A percentile compares a stretch with the other conserved stretches of the same genome.
Evolutionary conservation across 2,797 vertebrate genomes (phyloP).

Genomic region (Tangara arthus): DNA sequence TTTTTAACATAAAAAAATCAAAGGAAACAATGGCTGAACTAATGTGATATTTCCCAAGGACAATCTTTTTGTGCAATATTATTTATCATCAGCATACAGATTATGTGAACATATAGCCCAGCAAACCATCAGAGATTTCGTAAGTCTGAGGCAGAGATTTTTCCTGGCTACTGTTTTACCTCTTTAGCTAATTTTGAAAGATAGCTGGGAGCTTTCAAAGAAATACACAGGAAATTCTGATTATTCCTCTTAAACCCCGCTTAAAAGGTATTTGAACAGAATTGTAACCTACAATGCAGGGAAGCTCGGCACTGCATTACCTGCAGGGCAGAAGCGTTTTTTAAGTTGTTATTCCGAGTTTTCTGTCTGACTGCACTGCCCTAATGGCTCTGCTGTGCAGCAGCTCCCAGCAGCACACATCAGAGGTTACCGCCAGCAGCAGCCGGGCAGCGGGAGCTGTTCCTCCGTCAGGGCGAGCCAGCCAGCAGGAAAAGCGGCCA

Average conservation of each 20-base stretch:
- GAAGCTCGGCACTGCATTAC: neutral
- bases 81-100: neutral
- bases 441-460: neutral
- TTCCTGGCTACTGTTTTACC: neutral
- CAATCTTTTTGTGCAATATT: neutral
- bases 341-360: neutral
- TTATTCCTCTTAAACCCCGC: neutral
- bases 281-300: fast-evolving
- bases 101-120: fast-evolving
- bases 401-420: neutral
- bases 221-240: neutral
- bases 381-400: neutral
- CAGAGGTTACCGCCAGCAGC: neutral
- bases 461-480: fast-evolving
- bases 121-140: neutral
- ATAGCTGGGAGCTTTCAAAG: neutral
- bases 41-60: neutral
- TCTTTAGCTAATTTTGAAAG: neutral
- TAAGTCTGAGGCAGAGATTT: neutral
- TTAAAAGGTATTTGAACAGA: neutral
- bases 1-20: neutral
- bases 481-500: neutral
- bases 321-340: neutral
- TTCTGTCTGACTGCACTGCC: neutral
- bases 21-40: neutral